phyloP scores from a whole-genome alignment of 2,113 vertebrate species.

The Ptychochromis oligacanthus region DNA sequence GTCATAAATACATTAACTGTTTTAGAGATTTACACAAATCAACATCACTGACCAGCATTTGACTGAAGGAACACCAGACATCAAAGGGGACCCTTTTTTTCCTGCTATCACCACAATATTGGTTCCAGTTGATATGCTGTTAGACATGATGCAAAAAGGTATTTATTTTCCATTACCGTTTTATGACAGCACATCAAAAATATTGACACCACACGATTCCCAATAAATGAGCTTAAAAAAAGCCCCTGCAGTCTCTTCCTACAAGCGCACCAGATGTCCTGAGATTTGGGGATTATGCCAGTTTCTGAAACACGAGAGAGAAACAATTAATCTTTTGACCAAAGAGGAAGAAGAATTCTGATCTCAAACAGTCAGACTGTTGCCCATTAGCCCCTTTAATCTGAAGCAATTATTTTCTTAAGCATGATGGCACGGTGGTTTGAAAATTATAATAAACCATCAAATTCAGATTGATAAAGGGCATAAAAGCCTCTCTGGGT shows the following conservation, averaged over 20 bases:
- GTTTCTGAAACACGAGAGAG: slow-evolving; percentile 27
- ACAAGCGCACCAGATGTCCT: slow-evolving; percentile 51
- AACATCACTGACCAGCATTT: background rate
- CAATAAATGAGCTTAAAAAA: slow-evolving; percentile 33
- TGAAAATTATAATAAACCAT: slow-evolving; percentile 35
- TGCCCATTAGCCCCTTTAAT: slow-evolving; percentile 25
- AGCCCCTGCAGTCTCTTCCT: slow-evolving; percentile 28
- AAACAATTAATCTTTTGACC: slow-evolving; percentile 27
- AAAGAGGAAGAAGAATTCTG: slow-evolving; percentile 22
- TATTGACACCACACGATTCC: slow-evolving; percentile 24
- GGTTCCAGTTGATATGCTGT: slow-evolving; percentile 9
- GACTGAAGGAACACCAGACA: slow-evolving; percentile 2
- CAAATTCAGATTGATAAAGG: slow-evolving; percentile 14
- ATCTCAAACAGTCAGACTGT: background rate
- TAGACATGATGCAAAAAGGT: background rate
- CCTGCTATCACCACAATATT: background rate
- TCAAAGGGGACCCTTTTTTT: background rate
- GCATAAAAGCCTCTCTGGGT: slow-evolving; percentile 11
- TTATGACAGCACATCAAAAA: slow-evolving; percentile 21
- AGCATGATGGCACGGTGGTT: background rate
- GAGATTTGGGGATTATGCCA: slow-evolving; percentile 41
- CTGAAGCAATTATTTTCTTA: slow-evolving; percentile 18
- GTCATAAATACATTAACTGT: background rate
- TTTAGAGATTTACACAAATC: background rate
- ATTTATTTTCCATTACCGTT: slow-evolving; percentile 39